Conservation (phyloP, 53 echinoderm and acorn worm genomes). For the Actinopyga echinites region DNA sequence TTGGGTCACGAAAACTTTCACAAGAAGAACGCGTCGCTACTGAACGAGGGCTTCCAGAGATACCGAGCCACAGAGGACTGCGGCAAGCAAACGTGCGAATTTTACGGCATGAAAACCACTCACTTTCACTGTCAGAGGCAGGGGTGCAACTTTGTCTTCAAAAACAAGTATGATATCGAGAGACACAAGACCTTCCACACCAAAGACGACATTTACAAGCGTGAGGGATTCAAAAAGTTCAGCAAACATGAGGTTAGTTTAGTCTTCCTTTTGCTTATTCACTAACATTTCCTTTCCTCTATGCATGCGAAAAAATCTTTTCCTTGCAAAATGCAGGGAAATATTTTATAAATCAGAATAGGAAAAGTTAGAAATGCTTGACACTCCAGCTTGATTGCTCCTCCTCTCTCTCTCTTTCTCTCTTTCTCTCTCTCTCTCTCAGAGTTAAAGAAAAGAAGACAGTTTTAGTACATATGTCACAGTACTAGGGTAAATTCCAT, state of each 20-base stretch:
- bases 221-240: conserved; percentile 98
- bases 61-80: conserved; percentile 99
- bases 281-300: neutral
- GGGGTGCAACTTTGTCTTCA: conserved; percentile 96
- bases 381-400: too few species aligned
- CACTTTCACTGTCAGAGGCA: conserved; percentile 97
- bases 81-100: conserved; percentile 73
- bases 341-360: too few species aligned
- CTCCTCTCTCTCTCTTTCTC: too few species aligned
- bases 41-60: conserved; percentile 97
- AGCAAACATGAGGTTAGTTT: conserved; percentile 90
- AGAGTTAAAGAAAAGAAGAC: too few species aligned
- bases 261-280: too few species aligned
- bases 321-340: too few species aligned
- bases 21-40: conserved; percentile 95
- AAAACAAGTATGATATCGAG: conserved; percentile 99
- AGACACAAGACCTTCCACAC: conserved; percentile 96
- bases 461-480: too few species aligned
- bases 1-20: conserved; percentile 99
- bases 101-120: conserved; percentile 98
- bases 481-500: too few species aligned
- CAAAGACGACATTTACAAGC: conserved; percentile 93
- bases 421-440: too few species aligned
- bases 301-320: neutral
- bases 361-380: too few species aligned